Evolutionary conservation across 2,888 invertebrate genomes (phyloP).

Genomic region (Athrips mouffetella): DNA sequence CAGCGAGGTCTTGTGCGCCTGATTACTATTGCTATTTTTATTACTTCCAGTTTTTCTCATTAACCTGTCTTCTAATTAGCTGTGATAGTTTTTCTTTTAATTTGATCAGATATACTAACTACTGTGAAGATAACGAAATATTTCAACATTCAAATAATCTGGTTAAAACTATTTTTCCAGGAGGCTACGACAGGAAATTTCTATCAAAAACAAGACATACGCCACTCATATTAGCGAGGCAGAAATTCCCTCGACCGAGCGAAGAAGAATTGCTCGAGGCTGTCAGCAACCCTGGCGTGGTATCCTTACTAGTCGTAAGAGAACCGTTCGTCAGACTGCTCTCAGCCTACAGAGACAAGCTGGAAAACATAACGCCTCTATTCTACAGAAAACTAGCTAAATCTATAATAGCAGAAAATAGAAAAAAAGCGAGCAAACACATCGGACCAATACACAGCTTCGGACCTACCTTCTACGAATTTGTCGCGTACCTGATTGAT

Average conservation of each 20-base stretch:
- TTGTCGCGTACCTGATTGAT: conserved; percentile 82
- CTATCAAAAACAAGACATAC: conserved; percentile 78
- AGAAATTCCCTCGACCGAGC: conserved; percentile 83
- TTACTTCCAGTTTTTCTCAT: too few species aligned
- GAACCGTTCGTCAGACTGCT: conserved; percentile 85
- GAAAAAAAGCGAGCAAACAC: conserved; percentile 53
- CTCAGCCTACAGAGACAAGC: conserved; percentile 85
- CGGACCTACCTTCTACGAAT: conserved; percentile 84
- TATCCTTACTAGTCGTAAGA: conserved; percentile 83
- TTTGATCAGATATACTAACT: too few species aligned
- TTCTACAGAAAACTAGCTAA: conserved; percentile 83
- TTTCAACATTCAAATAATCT: not conserved
- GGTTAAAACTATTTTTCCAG: conserved; percentile 46
- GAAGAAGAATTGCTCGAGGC: conserved; percentile 80
- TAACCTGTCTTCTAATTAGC: too few species aligned
- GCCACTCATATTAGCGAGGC: conserved; percentile 82
- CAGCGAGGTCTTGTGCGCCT: too few species aligned
- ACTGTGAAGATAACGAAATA: not conserved
- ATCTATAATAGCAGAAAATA: conserved; percentile 80
- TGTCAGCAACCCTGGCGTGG: conserved; percentile 76
- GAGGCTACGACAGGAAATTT: conserved; percentile 79
- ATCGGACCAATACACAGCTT: conserved; percentile 57
- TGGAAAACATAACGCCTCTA: conserved; percentile 83
- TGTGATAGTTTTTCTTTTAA: too few species aligned
- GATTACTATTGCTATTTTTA: too few species aligned